Conservation (phyloP, 2,888 invertebrate species). For the Cephonodes hylas region DNA sequence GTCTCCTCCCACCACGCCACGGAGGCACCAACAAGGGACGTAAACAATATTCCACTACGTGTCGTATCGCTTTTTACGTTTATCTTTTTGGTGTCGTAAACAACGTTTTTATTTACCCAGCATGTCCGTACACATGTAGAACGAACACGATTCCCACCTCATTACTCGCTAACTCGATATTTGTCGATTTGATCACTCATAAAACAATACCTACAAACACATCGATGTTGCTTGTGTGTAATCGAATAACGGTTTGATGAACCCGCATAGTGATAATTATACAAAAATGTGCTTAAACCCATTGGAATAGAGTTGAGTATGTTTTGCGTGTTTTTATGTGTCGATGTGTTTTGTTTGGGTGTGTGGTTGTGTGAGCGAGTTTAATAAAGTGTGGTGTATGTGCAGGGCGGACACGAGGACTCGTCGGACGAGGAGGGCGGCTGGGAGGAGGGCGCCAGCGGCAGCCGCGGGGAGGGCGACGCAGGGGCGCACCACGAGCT, state of each 20-base stretch:
- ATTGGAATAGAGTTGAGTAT: not conserved
- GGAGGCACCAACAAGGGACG: not conserved
- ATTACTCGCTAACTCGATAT: too few relatives aligned
- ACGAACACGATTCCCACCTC: too few relatives aligned
- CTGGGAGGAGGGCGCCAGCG: slow-evolving; percentile 79
- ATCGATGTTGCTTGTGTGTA: too few relatives aligned
- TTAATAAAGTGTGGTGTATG: not conserved
- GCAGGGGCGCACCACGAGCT: slow-evolving; percentile 45
- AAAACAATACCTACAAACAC: too few relatives aligned
- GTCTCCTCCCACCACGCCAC: slow-evolving; percentile 11
- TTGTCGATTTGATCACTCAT: too few relatives aligned
- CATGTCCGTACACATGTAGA: too few relatives aligned
- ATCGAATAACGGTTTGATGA: too few relatives aligned
- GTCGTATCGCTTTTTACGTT: not conserved
- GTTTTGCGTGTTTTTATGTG: not conserved
- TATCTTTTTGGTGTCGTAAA: not conserved
- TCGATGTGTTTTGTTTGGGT: not conserved
- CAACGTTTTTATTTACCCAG: not conserved
- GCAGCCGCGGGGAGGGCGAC: slow-evolving; percentile 48
- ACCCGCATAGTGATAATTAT: too few relatives aligned
- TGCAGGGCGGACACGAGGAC: slow-evolving; percentile 57
- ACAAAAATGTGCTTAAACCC: not conserved
- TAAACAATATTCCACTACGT: not conserved
- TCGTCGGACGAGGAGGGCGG: slow-evolving; percentile 70
- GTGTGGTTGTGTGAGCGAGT: not conserved